phyloP scores from a whole-genome alignment of 2,888 invertebrate species.

The Helicoverpa assulta region DNA sequence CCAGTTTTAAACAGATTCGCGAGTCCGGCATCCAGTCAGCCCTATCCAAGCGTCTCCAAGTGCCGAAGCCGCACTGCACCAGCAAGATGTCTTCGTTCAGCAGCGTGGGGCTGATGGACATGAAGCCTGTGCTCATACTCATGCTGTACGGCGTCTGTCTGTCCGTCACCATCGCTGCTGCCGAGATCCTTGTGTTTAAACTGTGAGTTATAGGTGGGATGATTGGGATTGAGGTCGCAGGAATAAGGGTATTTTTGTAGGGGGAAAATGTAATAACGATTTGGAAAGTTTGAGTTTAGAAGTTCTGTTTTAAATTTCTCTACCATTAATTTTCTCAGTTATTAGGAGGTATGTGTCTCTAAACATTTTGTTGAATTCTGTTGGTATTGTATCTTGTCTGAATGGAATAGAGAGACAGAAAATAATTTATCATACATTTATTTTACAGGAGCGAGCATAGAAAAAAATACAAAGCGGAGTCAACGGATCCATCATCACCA shows the following conservation, averaged over 20 bases:
- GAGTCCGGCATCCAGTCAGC: slow-evolving; percentile 89
- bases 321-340: too few relatives aligned
- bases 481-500: neutral
- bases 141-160: slow-evolving; percentile 80
- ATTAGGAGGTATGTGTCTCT: too few relatives aligned
- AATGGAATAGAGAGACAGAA: too few relatives aligned
- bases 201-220: too few relatives aligned
- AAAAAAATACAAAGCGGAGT: neutral
- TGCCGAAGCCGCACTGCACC: slow-evolving; percentile 75
- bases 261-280: too few relatives aligned
- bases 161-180: slow-evolving; percentile 67
- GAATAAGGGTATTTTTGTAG: too few relatives aligned
- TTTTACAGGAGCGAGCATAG: slow-evolving; percentile 21
- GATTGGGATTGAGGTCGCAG: too few relatives aligned
- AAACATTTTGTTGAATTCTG: too few relatives aligned
- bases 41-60: slow-evolving; percentile 68
- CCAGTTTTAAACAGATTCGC: slow-evolving; percentile 88
- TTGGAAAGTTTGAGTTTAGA: too few relatives aligned
- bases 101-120: slow-evolving; percentile 86
- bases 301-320: too few relatives aligned
- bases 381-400: too few relatives aligned
- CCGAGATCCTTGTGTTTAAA: slow-evolving; percentile 69
- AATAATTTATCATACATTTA: too few relatives aligned
- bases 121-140: slow-evolving; percentile 82
- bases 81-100: slow-evolving; percentile 76